Evolutionary conservation across 2,888 invertebrate species (phyloP), one percentile per base, ranked within the genome.

Genomic region (Cryptophagus acutangulus): DNA sequence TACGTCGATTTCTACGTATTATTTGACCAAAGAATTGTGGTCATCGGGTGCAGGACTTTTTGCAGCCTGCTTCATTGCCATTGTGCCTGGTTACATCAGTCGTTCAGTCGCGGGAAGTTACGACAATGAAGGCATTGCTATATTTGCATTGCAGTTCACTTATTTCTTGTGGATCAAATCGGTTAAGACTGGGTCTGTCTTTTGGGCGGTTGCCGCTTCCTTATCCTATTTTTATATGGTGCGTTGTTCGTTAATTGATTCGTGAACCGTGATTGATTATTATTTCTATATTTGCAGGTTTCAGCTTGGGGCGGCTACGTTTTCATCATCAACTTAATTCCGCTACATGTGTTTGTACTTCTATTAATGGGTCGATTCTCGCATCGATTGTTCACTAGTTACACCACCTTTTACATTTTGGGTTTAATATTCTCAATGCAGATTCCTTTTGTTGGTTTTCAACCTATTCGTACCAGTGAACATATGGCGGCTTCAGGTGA

Each of bases 261-360:
- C 9, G 5, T 20, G 5, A n/a, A n/a, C n/a, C n/a, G n/a, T n/a
- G n/a, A n/a, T n/a, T n/a, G n/a, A n/a, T n/a, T n/a, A n/a, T 28
- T 25, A n/a, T 29, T 17, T 33, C 17, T 29, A n/a, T 17, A 36
- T 33, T 41, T 73, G 31, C 64, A 87, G 87, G 87, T 97, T 2
- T 97, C 96, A 46, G 97, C 97, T 52, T 99, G 99, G 99, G 99
- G 99, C 55, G 99, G 99, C 49, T 99, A 99, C 66, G 97, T 99
- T 26, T 99, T 97, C 69, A 99, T 99, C 59, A 99, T 97, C 65
- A 99, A 99, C 72, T 74, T 99, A 63, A 97, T 99, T 53, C 99
- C 99, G 0, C 78, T 99, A 8, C 99, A 99, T 65, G 96, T 96
- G 2, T 95, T 99, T 72, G 85, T 86, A 2, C 74, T 99, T 26